phyloP scores from a whole-genome alignment of 2,797 vertebrate genomes.

The Oreochromis mossambicus region DNA sequence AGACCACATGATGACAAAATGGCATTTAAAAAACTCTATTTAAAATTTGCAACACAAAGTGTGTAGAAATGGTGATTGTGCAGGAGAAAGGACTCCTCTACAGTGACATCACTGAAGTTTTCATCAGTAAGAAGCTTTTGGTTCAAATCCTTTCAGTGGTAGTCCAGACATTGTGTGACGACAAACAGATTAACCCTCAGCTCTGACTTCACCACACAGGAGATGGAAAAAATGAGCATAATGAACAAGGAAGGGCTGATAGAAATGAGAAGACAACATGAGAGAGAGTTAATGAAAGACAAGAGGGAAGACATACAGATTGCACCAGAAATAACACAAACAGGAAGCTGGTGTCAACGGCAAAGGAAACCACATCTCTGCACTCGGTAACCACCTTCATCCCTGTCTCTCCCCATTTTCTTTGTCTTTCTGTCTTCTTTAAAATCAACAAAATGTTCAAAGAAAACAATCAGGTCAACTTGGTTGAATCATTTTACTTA shows the following conservation, averaged over 20 bases:
- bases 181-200: not conserved
- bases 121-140: not conserved
- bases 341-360: constrained; percentile 71
- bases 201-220: not conserved
- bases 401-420: constrained; percentile 17
- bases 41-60: not conserved
- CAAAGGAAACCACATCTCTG: constrained; percentile 73
- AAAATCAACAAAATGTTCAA: constrained; percentile 2
- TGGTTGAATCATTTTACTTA: not conserved
- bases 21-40: not conserved
- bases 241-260: not conserved
- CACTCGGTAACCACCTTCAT: constrained; percentile 45
- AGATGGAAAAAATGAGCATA: not conserved
- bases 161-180: not conserved
- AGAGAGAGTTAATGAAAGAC: not conserved
- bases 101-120: not conserved
- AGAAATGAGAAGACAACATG: not conserved
- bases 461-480: not conserved
- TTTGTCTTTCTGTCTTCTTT: not conserved
- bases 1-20: not conserved
- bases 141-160: not conserved
- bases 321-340: constrained; percentile 62
- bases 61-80: not conserved
- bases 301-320: not conserved
- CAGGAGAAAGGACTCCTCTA: not conserved